Percentiles rank a stretch among this genome's conserved stretches.
Evolutionary conservation across 64 coral and sea anemone genomes (phyloP).

Genomic region (Stichodactyla mertensii): DNA sequence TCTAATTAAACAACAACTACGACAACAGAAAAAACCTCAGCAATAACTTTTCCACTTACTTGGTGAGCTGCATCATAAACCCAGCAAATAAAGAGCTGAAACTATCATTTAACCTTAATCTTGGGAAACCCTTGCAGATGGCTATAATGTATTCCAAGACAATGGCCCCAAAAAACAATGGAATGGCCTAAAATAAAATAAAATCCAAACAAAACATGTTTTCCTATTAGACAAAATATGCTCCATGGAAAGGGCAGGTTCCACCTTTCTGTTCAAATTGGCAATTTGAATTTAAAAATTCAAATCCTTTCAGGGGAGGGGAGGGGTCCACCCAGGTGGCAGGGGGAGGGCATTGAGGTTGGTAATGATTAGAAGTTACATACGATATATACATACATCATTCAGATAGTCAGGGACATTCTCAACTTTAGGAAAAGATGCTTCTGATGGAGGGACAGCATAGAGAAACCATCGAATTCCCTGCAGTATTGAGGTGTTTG

Average conservation of each 20-base stretch:
- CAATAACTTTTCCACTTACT: constrained; percentile 26
- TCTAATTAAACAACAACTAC: neutral
- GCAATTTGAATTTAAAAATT: too few relatives aligned
- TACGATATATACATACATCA: constrained; percentile 15
- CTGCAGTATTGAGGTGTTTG: constrained; percentile 21
- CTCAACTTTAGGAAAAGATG: constrained; percentile 30
- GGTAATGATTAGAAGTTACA: too few relatives aligned
- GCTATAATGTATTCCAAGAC: constrained; percentile 47
- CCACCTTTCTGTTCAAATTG: too few relatives aligned
- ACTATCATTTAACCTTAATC: constrained; percentile 54
- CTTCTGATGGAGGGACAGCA: constrained; percentile 41
- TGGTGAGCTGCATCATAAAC: constrained; percentile 44
- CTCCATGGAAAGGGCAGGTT: neutral
- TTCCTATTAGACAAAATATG: neutral
- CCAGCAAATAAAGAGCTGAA: constrained; percentile 59
- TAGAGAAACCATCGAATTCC: constrained; percentile 36
- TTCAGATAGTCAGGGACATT: constrained; percentile 64
- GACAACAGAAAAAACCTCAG: too few relatives aligned
- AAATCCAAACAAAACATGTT: neutral
- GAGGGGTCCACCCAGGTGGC: neutral
- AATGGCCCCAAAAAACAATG: constrained; percentile 46
- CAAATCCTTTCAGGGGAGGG: neutral
- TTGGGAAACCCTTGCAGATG: constrained; percentile 33
- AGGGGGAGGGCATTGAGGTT: too few relatives aligned
- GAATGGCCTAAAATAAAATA: constrained; percentile 37